Percentiles rank a stretch among this genome's conserved stretches.
These are phyloP conservation scores for Atta cephalotes DNA, from an alignment of 1,140 invertebrate genomes.

Conservation along the genomic window DNA sequence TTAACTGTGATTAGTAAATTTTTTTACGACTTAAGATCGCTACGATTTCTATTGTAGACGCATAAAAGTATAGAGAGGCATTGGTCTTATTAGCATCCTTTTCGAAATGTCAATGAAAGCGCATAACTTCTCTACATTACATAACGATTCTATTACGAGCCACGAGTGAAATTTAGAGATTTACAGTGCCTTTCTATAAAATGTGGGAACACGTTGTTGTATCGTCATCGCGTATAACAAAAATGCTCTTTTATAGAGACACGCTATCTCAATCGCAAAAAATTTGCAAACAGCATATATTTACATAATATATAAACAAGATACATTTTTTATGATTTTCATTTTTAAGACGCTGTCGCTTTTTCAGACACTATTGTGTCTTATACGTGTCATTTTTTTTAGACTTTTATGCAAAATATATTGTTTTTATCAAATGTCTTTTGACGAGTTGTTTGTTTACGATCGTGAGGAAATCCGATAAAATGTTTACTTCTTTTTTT, in stretches of 20 bases:
- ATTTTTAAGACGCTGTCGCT: neutral
- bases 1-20: too few relatives aligned
- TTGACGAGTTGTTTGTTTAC: too few relatives aligned
- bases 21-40: too few relatives aligned
- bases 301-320: neutral
- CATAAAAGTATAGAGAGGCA: conserved; percentile 51
- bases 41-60: too few relatives aligned
- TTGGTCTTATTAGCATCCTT: neutral
- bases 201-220: neutral
- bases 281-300: neutral
- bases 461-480: neutral
- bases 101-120: neutral
- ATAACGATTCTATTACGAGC: neutral
- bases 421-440: conserved; percentile 8
- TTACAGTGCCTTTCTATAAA: neutral
- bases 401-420: conserved; percentile 20
- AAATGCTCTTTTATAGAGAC: neutral
- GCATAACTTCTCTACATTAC: neutral
- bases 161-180: neutral
- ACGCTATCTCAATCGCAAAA: neutral
- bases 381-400: neutral
- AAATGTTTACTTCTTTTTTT: neutral
- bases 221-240: neutral
- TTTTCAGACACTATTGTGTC: conserved; percentile 2
- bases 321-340: neutral